Percentiles rank a stretch among this genome's conserved stretches.
Evolutionary conservation across 2,888 invertebrate genomes (phyloP).

Genomic region (Polyploca ridens): DNA sequence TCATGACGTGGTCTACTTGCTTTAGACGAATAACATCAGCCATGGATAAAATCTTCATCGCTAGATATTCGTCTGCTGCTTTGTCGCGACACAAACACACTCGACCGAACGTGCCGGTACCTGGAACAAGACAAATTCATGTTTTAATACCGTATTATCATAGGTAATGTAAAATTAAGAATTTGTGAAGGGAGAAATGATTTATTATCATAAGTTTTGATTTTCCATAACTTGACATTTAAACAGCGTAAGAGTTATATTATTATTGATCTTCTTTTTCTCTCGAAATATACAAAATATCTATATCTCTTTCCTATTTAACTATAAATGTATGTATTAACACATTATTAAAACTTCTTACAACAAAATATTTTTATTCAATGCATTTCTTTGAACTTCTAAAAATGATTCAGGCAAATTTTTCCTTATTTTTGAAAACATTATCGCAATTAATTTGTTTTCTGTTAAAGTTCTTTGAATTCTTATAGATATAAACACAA

Average conservation of each 20-base stretch:
- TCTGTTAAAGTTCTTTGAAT: background rate
- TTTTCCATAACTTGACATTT: too few species aligned
- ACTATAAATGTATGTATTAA: too few species aligned
- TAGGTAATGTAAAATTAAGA: too few species aligned
- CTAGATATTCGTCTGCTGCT: conserved; percentile 91
- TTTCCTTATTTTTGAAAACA: background rate
- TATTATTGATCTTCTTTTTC: too few species aligned
- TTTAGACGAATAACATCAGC: conserved; percentile 96
- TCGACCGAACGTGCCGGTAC: conserved; percentile 98
- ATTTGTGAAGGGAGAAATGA: too few species aligned
- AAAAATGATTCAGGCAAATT: background rate
- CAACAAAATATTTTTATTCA: background rate
- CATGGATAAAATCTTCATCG: conserved; percentile 97
- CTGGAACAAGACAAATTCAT: conserved; percentile 75
- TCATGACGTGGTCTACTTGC: conserved; percentile 98
- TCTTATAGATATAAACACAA: background rate
- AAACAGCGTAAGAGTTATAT: too few species aligned
- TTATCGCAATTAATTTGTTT: background rate
- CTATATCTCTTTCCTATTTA: too few species aligned
- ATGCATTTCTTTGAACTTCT: background rate
- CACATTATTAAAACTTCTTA: background rate
- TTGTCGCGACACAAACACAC: conserved; percentile 96
- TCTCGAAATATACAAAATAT: too few species aligned
- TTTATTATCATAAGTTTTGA: too few species aligned
- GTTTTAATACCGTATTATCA: background rate